Evolutionary conservation across 2,113 vertebrate genomes (phyloP).

Genomic region (Halichoerus grypus): DNA sequence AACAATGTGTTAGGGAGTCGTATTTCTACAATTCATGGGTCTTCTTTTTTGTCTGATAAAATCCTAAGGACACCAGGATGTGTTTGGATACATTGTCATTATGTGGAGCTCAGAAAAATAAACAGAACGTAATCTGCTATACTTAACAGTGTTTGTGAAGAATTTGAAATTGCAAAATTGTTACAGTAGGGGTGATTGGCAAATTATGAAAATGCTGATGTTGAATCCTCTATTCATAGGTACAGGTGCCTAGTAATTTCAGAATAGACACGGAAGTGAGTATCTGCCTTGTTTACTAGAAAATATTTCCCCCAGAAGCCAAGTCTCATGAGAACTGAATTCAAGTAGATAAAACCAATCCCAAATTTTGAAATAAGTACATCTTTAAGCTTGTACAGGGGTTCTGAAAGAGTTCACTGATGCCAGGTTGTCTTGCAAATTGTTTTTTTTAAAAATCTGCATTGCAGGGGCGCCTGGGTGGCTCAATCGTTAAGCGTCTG

Average conservation of each 20-base stretch:
- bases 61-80: constrained; percentile 32
- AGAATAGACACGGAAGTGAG: constrained; percentile 69
- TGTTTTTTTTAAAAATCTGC: constrained; percentile 76
- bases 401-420: constrained; percentile 78
- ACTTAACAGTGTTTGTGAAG: constrained; percentile 56
- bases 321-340: constrained; percentile 77
- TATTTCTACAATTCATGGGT: not conserved
- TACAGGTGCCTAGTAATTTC: constrained; percentile 78
- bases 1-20: constrained; percentile 53
- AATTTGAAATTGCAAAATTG: constrained; percentile 68
- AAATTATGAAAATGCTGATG: constrained; percentile 83
- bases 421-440: constrained; percentile 75
- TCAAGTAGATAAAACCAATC: constrained; percentile 79
- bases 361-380: constrained; percentile 71
- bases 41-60: constrained; percentile 60
- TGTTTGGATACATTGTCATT: constrained; percentile 63
- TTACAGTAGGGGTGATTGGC: constrained; percentile 72
- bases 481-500: too few species aligned
- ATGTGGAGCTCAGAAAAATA: constrained; percentile 64
- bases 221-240: constrained; percentile 73
- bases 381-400: constrained; percentile 76
- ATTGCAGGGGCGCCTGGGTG: not conserved
- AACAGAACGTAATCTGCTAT: constrained; percentile 31
- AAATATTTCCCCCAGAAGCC: constrained; percentile 69
- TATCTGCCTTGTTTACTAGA: constrained; percentile 80